Base-by-base conservation (phyloP, 1,140 invertebrate genomes). In the Acromyrmex heyeri region DNA sequence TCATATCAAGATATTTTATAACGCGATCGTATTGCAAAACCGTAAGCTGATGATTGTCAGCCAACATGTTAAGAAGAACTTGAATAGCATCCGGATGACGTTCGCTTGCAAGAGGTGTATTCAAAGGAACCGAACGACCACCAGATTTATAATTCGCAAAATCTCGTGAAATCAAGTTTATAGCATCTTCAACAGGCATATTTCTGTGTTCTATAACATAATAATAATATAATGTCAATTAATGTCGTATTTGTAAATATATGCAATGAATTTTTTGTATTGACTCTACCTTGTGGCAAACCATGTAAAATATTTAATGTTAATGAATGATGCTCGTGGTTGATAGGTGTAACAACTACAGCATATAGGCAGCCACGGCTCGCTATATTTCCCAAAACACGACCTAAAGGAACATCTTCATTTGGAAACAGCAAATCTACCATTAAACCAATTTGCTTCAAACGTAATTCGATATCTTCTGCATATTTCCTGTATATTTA, bases 281-380 rank as follows among this genome's bases (percentile, higher is more conserved):
- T 57, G 27, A 64, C 24, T 83, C 73, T 96, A 98, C 98, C 98
- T 97, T 99, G 98, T 16, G 98, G 98, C 91, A 97, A 95, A 21
- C 98, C 98, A 95, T 99, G 98, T 24, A 99, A 95, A 87, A 99
- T 98, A 91, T 99, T 98, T 2, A 99, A 95, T 21, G 98, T 99
- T 44, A 99, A 95, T 81, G 98, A 99, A 90, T 97, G 96, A 89
- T 98, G 97, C 90, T 97, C 96, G 93, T 98, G 97, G 93, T 99
- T 99, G 88, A 97, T 96, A 1, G 97, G 97, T 92, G 97, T 98
- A 1, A 99, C 96, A 21, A 99, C 96, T 86, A 99, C 97, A 0
- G 98, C 98, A 95, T 98, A 99, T 0, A 99, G 95, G 90, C 97
- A 98, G 10, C 98, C 98, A 3, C 98, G 96, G 21, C 97, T 97